phyloP scores from a whole-genome alignment of 2,888 invertebrate species.

The Sinhomidia bicolor region DNA sequence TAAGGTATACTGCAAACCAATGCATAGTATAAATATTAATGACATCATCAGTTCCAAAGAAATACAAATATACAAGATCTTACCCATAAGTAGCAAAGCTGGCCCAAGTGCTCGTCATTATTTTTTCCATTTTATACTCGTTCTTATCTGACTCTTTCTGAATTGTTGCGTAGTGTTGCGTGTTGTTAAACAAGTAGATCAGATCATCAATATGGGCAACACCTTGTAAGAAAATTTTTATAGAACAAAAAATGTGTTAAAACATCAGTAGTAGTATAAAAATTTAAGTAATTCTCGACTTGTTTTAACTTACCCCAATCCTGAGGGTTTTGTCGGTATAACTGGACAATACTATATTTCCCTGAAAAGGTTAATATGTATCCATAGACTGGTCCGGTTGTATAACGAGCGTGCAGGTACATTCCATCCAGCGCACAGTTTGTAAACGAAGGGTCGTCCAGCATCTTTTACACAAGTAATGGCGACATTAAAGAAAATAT shows the following conservation, averaged over 20 bases:
- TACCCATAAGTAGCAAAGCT: slow-evolving; percentile 77
- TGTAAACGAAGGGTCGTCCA: neutral
- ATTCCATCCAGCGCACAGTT: slow-evolving; percentile 68
- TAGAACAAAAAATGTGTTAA: too few species aligned
- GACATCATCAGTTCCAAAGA: neutral
- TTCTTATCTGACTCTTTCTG: slow-evolving; percentile 21
- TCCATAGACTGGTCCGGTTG: slow-evolving; percentile 69
- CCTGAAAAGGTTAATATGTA: slow-evolving; percentile 72
- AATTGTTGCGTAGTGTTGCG: slow-evolving; percentile 54
- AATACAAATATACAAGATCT: neutral
- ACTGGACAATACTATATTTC: slow-evolving; percentile 67
- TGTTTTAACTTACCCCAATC: slow-evolving; percentile 75
- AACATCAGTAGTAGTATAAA: neutral
- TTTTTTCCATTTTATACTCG: slow-evolving; percentile 63
- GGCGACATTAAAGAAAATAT: neutral
- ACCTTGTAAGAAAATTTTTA: too few species aligned
- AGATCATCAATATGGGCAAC: slow-evolving; percentile 73
- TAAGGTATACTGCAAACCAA: neutral
- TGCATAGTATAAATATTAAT: neutral
- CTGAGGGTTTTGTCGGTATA: slow-evolving; percentile 62
- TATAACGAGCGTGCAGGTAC: slow-evolving; percentile 68
- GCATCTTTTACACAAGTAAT: neutral
- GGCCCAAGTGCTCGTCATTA: slow-evolving; percentile 69
- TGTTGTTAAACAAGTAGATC: slow-evolving; percentile 74
- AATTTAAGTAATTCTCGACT: neutral